Percentiles rank a stretch among this genome's conserved stretches.
These are phyloP conservation scores for Lapara coniferarum DNA, from an alignment of 2,888 invertebrate species.

Conservation along the genomic window DNA sequence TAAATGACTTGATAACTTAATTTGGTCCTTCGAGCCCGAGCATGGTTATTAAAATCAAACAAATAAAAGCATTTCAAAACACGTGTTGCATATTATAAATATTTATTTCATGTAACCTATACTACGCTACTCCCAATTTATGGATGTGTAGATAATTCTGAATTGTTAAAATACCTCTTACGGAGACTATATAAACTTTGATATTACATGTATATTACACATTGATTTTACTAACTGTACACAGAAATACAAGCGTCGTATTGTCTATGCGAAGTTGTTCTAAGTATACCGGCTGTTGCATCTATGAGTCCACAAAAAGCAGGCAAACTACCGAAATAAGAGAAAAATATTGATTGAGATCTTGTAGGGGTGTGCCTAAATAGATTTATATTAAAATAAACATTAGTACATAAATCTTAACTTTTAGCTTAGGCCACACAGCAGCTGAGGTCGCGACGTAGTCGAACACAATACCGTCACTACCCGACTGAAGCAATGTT, in stretches of 20 bases:
- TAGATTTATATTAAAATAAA: not conserved
- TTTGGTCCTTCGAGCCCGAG: not conserved
- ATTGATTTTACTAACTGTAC: conserved; percentile 35
- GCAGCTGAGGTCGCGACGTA: not conserved
- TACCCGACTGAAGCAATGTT: too few species aligned
- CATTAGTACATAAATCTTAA: not conserved
- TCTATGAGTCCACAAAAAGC: conserved; percentile 29
- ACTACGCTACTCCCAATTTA: conserved; percentile 43
- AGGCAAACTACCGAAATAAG: conserved; percentile 27
- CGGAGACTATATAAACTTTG: conserved; percentile 35
- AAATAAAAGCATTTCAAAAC: conserved; percentile 33
- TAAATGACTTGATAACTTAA: not conserved
- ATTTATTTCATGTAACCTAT: conserved; percentile 47
- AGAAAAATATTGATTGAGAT: conserved; percentile 26
- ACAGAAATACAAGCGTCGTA: conserved; percentile 30
- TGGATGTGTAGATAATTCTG: conserved; percentile 39
- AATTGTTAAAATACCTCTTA: conserved; percentile 39
- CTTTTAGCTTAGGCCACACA: not conserved
- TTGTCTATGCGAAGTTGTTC: conserved; percentile 21
- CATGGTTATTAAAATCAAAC: not conserved
- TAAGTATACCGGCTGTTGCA: conserved; percentile 17
- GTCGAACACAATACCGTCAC: too few species aligned
- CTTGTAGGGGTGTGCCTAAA: not conserved
- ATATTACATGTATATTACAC: conserved; percentile 38
- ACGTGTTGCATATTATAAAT: conserved; percentile 44